Percentiles rank a stretch among this genome's conserved stretches.
phyloP scores from a whole-genome alignment of 2,797 vertebrate genomes.

The Enteromius viviparus region DNA sequence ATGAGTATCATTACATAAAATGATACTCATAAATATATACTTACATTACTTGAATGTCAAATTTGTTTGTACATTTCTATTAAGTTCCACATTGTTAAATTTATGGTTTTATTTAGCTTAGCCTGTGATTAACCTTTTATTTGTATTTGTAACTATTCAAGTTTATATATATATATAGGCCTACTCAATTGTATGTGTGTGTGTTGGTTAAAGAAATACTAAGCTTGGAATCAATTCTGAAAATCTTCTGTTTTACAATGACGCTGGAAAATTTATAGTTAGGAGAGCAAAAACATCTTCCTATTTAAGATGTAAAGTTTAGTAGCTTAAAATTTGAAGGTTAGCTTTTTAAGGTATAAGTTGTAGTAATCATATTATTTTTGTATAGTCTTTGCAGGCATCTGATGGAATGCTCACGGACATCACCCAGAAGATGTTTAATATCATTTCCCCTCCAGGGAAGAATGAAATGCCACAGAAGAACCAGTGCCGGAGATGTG shows the following conservation, averaged over 20 bases:
- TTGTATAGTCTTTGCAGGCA: conserved; percentile 74
- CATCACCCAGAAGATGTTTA: conserved; percentile 74
- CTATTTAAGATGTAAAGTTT: neutral
- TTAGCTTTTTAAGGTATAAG: neutral
- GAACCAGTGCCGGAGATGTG: conserved; percentile 71
- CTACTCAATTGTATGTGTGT: neutral
- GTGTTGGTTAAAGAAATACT: neutral
- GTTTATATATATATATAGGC: neutral
- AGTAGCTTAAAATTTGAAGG: neutral
- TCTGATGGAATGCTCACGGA: conserved; percentile 57
- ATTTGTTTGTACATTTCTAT: too few species aligned
- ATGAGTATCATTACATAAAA: too few species aligned
- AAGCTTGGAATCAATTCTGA: neutral
- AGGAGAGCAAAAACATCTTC: neutral
- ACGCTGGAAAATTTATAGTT: neutral
- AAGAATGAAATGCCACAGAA: conserved; percentile 51
- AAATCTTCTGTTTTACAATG: neutral
- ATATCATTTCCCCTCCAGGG: conserved; percentile 70
- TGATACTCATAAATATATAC: neutral
- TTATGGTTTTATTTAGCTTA: neutral
- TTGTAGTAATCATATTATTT: conserved; percentile 13
- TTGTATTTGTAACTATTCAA: neutral
- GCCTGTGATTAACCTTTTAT: neutral
- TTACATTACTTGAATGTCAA: too few species aligned
- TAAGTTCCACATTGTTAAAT: neutral